A percentile compares a stretch with the other conserved stretches of the same genome.
These are phyloP conservation scores for Sycophila sp. DNA, from an alignment of 1,140 invertebrate species.

Conservation along the genomic window DNA sequence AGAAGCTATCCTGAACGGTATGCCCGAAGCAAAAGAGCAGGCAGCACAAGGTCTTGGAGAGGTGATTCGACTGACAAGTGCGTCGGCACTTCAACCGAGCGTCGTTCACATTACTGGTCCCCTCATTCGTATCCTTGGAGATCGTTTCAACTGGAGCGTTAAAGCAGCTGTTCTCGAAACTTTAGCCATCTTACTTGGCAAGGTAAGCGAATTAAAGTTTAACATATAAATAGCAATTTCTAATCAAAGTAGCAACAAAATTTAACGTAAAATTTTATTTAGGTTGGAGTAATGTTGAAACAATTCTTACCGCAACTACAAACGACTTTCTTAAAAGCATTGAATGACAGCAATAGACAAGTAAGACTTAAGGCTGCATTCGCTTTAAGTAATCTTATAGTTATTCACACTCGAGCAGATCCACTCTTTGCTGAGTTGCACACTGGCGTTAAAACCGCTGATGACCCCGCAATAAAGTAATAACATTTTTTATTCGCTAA, in stretches of 20 bases:
- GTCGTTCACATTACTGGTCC: slow-evolving; percentile 98
- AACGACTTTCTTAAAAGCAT: slow-evolving; percentile 95
- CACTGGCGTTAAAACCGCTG: slow-evolving; percentile 83
- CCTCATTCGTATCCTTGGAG: slow-evolving; percentile 95
- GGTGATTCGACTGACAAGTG: slow-evolving; percentile 87
- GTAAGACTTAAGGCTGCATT: slow-evolving; percentile 90
- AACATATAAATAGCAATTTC: not conserved
- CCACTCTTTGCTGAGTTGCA: slow-evolving; percentile 92
- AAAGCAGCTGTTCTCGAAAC: slow-evolving; percentile 97
- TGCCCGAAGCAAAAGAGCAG: slow-evolving; percentile 93
- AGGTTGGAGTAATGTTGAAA: slow-evolving; percentile 92
- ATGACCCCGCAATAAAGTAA: slow-evolving; percentile 83
- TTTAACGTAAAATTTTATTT: slow-evolving; percentile 9
- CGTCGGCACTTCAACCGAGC: slow-evolving; percentile 89
- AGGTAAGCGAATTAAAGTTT: slow-evolving; percentile 67
- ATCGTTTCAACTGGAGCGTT: slow-evolving; percentile 91
- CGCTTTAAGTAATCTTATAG: slow-evolving; percentile 88
- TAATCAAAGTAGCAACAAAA: not conserved
- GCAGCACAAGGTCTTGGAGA: slow-evolving; percentile 94
- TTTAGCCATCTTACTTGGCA: slow-evolving; percentile 88
- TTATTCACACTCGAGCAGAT: slow-evolving; percentile 89
- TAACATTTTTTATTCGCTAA: slow-evolving; percentile 7
- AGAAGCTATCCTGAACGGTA: slow-evolving; percentile 94
- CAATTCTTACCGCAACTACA: slow-evolving; percentile 98
- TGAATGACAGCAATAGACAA: slow-evolving; percentile 87